phyloP scores from a whole-genome alignment of 2,888 invertebrate genomes.

The Chirona hameri region DNA sequence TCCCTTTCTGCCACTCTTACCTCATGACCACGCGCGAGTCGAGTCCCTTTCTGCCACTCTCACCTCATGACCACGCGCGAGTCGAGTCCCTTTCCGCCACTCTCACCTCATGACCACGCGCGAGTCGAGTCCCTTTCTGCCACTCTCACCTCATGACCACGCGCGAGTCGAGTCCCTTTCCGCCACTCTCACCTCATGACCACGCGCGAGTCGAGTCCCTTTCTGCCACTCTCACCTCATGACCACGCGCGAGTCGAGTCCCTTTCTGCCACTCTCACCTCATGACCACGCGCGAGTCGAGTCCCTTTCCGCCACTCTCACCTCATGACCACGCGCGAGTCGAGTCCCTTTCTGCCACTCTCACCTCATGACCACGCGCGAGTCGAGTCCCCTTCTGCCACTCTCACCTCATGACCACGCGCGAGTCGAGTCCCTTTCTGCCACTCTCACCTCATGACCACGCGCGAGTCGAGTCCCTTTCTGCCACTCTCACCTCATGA shows the following conservation, averaged over 20 bases:
- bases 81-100: slow-evolving; percentile 68
- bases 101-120: slow-evolving; percentile 67
- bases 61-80: slow-evolving; percentile 69
- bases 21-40: slow-evolving; percentile 70
- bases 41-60: too few relatives aligned
- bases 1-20: too few relatives aligned
- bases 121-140: slow-evolving; percentile 71
- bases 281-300: slow-evolving; percentile 68
- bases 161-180: slow-evolving; percentile 70
- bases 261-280: too few relatives aligned
- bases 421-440: too few relatives aligned
- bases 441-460: too few relatives aligned
- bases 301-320: too few relatives aligned
- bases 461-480: too few relatives aligned
- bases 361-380: too few relatives aligned
- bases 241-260: slow-evolving; percentile 69
- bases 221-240: too few relatives aligned
- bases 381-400: too few relatives aligned
- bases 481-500: too few relatives aligned
- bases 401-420: too few relatives aligned
- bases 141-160: slow-evolving; percentile 67
- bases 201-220: slow-evolving; percentile 71
- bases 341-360: slow-evolving; percentile 55
- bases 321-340: slow-evolving; percentile 69
- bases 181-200: slow-evolving; percentile 65